A percentile compares a stretch with the other conserved stretches of the same genome.
phyloP scores from a whole-genome alignment of 1,140 invertebrate genomes.

The Drosophila subobscura region DNA sequence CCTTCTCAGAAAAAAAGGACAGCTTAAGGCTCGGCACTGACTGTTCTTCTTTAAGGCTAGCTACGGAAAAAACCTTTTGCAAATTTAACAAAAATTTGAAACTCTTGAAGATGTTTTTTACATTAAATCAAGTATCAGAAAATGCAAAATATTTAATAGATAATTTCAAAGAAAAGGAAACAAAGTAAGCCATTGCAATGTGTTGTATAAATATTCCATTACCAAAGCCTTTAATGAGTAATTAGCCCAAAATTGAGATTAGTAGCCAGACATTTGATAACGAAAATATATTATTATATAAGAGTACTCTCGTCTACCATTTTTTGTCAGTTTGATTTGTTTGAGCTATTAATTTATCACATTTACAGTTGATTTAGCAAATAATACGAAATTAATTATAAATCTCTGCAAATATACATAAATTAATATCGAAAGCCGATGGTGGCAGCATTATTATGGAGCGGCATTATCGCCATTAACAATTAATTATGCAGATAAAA shows the following conservation, averaged over 20 bases:
- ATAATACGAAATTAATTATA: constrained; percentile 71
- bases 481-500: constrained; percentile 75
- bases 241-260: no score
- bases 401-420: constrained; percentile 48
- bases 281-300: constrained; percentile 12
- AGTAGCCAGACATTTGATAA: constrained; percentile 5
- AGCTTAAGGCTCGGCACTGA: background rate
- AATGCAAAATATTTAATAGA: no score
- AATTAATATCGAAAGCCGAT: constrained; percentile 47
- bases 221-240: no score
- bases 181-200: no score
- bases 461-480: constrained; percentile 65
- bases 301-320: constrained; percentile 4
- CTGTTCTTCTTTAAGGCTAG: constrained; percentile 31
- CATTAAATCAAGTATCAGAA: background rate
- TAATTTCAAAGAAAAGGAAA: no score
- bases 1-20: constrained; percentile 19
- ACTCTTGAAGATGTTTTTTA: constrained; percentile 1
- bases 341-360: constrained; percentile 75
- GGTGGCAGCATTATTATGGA: no score
- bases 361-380: constrained; percentile 72
- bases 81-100: background rate
- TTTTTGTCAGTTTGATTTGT: constrained; percentile 35
- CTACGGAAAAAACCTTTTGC: no score
- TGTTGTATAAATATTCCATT: no score